phyloP scores from a whole-genome alignment of 1,140 invertebrate species.

The Leucophenga varia region DNA sequence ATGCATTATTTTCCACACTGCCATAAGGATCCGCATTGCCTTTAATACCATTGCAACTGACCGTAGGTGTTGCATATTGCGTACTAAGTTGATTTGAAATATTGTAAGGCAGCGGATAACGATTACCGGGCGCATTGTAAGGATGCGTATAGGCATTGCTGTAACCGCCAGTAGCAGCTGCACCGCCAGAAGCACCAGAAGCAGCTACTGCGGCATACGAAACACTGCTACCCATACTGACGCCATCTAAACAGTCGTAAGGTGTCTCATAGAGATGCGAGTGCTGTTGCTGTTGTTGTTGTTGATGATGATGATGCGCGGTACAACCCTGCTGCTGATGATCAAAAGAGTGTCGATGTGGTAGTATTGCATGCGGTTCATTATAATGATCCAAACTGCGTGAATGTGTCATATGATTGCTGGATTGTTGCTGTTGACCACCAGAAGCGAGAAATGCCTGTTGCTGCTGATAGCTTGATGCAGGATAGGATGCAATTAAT shows the following conservation, averaged over 20 bases:
- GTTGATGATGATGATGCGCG: conserved; percentile 19
- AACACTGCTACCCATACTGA: conserved; percentile 41
- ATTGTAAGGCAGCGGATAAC: conserved; percentile 52
- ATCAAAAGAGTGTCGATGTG: conserved; percentile 53
- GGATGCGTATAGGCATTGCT: conserved; percentile 21
- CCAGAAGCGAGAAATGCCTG: conserved; percentile 4
- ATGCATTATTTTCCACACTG: conserved; percentile 26
- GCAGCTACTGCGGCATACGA: conserved; percentile 45
- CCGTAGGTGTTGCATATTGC: conserved; percentile 34
- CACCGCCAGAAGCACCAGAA: conserved; percentile 4
- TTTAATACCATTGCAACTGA: conserved; percentile 19
- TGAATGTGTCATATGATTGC: conserved; percentile 43
- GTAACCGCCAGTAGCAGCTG: conserved; percentile 2
- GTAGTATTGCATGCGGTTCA: conserved; percentile 36
- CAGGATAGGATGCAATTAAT: conserved; percentile 28
- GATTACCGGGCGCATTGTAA: conserved; percentile 52
- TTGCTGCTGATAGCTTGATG: conserved; percentile 16
- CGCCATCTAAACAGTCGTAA: conserved; percentile 46
- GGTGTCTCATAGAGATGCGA: conserved; percentile 42
- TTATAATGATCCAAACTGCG: conserved; percentile 55
- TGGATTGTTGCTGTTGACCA: conserved; percentile 8
- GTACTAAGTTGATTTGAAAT: conserved; percentile 47
- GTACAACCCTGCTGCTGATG: conserved; percentile 42
- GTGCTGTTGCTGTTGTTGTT: conserved; percentile 8
- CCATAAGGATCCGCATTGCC: conserved; percentile 9